A percentile compares a stretch with the other conserved stretches of the same genome.
These are phyloP conservation scores for Channa striata DNA, from an alignment of 2,797 vertebrate species.

Conservation along the genomic window DNA sequence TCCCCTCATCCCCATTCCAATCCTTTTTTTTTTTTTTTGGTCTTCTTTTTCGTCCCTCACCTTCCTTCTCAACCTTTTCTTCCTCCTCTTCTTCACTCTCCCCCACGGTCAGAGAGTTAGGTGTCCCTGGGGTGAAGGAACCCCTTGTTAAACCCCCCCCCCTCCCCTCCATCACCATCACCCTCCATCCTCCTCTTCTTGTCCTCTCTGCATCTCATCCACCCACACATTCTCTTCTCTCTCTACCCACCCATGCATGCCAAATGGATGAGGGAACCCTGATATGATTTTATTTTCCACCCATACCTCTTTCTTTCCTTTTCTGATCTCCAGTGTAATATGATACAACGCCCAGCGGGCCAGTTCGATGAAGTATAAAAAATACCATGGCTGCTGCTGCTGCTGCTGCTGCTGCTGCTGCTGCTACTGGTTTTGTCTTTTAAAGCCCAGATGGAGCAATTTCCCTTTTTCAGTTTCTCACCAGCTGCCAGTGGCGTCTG, in stretches of 20 bases:
- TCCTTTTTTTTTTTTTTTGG: neutral
- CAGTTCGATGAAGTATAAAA: neutral
- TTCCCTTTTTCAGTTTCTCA: neutral
- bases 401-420: neutral
- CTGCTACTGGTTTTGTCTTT: neutral
- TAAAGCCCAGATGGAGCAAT: constrained; percentile 21
- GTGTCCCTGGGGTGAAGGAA: constrained; percentile 42
- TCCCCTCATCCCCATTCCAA: neutral
- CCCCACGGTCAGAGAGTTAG: constrained; percentile 35
- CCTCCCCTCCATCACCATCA: neutral
- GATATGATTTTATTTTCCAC: constrained; percentile 22
- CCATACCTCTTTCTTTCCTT: constrained; percentile 18
- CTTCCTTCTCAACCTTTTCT: constrained; percentile 2
- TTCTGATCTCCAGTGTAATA: constrained; percentile 15
- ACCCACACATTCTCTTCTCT: constrained; percentile 43
- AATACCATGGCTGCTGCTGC: neutral
- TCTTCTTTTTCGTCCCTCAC: neutral
- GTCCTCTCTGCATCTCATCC: constrained; percentile 52
- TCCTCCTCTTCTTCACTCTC: constrained; percentile 14
- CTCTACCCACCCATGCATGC: constrained; percentile 25
- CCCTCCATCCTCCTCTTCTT: constrained; percentile 17
- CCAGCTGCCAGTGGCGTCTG: constrained; percentile 1
- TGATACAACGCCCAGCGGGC: constrained; percentile 9
- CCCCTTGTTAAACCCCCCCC: constrained; percentile 44
- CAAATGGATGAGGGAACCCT: constrained; percentile 32